Percentiles rank a stretch among this genome's conserved stretches.
phyloP scores from a whole-genome alignment of 2,113 vertebrate genomes.

The Okapia johnstoni region DNA sequence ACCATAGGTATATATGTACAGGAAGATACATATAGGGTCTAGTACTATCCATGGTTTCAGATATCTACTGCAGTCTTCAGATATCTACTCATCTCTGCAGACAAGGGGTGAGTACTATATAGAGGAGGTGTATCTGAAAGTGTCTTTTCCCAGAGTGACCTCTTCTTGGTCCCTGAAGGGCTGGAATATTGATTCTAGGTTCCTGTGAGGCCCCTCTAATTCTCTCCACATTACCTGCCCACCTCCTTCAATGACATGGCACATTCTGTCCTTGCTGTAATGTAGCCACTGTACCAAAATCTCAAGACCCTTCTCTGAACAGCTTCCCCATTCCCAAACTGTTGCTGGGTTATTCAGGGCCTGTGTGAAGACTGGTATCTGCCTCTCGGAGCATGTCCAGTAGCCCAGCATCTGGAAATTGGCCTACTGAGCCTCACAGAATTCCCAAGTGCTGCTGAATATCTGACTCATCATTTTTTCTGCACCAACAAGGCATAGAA shows the following conservation, averaged over 20 bases:
- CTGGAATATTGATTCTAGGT: not conserved
- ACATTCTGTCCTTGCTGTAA: not conserved
- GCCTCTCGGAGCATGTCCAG: not conserved
- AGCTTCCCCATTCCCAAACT: not conserved
- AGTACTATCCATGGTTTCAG: not conserved
- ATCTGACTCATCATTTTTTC: not conserved
- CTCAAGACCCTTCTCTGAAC: not conserved
- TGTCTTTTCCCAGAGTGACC: not conserved
- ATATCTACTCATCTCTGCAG: not conserved
- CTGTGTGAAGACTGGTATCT: not conserved
- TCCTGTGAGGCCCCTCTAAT: not conserved
- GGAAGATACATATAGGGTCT: not conserved
- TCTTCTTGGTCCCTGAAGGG: not conserved
- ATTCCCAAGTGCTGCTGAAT: not conserved
- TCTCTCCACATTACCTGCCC: not conserved
- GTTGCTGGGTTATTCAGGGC: not conserved
- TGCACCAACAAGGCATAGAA: not conserved
- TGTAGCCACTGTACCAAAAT: not conserved
- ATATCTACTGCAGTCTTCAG: not conserved
- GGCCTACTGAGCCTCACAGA: not conserved
- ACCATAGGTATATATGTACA: not conserved
- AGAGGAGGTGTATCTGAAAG: not conserved
- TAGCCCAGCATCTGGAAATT: not conserved
- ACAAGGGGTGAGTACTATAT: not conserved
- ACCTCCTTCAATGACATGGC: not conserved